Evolutionary conservation across 2,113 vertebrate species (phyloP).

Genomic region (Neopipo cinnamomea): DNA sequence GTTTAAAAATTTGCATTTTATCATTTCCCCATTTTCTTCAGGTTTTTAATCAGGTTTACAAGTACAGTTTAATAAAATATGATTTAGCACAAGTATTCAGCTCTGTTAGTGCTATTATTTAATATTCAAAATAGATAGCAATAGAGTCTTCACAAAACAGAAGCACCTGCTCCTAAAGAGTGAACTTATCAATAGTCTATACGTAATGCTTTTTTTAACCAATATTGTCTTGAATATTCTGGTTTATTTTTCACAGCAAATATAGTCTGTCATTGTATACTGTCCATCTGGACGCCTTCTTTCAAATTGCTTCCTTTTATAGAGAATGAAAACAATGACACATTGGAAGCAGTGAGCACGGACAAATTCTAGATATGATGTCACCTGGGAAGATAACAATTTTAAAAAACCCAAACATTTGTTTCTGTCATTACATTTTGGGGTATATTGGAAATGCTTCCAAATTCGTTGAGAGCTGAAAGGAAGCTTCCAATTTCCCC

Average conservation of each 20-base stretch:
- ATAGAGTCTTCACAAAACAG: background rate
- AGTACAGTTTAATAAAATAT: background rate
- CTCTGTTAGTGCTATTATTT: background rate
- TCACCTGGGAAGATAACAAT: background rate
- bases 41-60: background rate
- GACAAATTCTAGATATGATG: background rate
- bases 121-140: background rate
- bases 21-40: background rate
- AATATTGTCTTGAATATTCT: background rate
- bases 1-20: background rate
- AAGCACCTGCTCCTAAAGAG: background rate
- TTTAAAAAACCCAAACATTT: background rate
- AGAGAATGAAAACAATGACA: background rate
- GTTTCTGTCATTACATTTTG: background rate
- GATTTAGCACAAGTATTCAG: background rate
- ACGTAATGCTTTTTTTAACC: background rate
- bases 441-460: background rate
- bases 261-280: background rate
- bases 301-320: background rate
- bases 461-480: background rate
- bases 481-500: background rate
- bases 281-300: background rate
- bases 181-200: background rate
- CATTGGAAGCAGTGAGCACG: background rate
- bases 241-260: background rate